These are phyloP conservation scores for Microtus oregoni DNA, from an alignment of 2,113 vertebrate genomes.

Conservation along the genomic window DNA sequence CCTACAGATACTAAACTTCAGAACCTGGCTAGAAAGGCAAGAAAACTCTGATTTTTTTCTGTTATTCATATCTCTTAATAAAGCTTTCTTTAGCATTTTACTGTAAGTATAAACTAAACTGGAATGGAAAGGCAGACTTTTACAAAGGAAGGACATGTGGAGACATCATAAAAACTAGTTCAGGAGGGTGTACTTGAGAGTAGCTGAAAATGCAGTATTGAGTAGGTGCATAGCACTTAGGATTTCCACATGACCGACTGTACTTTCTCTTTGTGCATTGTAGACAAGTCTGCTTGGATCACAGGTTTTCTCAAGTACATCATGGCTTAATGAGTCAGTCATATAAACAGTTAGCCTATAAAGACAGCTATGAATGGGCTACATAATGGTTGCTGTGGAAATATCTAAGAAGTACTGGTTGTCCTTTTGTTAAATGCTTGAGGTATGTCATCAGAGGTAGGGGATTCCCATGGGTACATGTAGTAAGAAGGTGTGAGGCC, in stretches of 20 bases:
- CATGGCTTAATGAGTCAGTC: background rate
- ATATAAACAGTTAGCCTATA: background rate
- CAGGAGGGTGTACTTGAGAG: background rate
- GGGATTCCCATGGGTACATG: background rate
- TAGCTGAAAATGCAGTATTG: background rate
- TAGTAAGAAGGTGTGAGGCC: background rate
- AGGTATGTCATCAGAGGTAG: background rate
- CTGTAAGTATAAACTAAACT: background rate
- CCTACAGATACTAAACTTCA: background rate
- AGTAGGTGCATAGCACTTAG: background rate
- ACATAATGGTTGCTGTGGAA: background rate
- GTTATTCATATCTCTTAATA: background rate
- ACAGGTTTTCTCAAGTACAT: background rate
- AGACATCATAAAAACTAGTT: background rate
- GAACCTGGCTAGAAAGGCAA: background rate
- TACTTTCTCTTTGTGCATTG: background rate
- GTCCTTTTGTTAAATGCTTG: background rate
- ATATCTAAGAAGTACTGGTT: background rate
- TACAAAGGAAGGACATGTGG: background rate
- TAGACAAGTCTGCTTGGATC: background rate
- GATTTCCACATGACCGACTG: background rate
- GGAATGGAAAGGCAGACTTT: background rate
- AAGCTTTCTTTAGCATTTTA: background rate
- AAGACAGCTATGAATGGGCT: background rate
- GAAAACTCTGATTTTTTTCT: background rate